Evolutionary conservation across 2,797 vertebrate species (phyloP).

Genomic region (Poeciliopsis paucimaculata): DNA sequence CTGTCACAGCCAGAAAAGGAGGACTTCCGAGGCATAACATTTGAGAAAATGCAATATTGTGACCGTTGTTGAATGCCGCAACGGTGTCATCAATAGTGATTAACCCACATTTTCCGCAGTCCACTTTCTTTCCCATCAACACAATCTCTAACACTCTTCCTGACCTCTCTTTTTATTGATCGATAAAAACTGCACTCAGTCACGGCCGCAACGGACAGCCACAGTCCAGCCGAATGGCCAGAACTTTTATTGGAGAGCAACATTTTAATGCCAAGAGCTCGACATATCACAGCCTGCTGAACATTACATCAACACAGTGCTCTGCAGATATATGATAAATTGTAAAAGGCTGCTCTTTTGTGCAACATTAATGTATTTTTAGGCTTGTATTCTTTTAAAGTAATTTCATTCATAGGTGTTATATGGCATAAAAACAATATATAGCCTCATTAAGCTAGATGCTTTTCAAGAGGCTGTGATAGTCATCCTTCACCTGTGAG

Average conservation of each 20-base stretch:
- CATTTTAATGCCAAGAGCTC: neutral
- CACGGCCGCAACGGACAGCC: neutral
- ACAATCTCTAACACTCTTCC: neutral
- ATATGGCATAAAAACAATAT: neutral
- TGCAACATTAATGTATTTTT: neutral
- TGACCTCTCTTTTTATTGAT: neutral
- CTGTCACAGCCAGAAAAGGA: neutral
- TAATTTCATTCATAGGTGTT: neutral
- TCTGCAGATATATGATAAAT: neutral
- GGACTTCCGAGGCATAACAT: neutral
- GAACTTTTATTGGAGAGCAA: neutral
- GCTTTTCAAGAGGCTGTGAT: neutral
- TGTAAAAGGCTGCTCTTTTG: neutral
- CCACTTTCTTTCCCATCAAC: neutral
- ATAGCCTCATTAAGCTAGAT: neutral
- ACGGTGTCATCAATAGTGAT: neutral
- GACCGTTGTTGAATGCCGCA: neutral
- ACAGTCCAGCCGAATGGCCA: neutral
- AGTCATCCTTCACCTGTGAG: neutral
- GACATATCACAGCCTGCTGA: neutral
- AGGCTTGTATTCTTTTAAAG: neutral
- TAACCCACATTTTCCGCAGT: neutral
- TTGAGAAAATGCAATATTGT: neutral
- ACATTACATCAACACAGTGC: neutral
- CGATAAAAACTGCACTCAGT: neutral